Base-by-base conservation (phyloP, 2,888 invertebrate species). In the Schizotus pectinicornis region DNA sequence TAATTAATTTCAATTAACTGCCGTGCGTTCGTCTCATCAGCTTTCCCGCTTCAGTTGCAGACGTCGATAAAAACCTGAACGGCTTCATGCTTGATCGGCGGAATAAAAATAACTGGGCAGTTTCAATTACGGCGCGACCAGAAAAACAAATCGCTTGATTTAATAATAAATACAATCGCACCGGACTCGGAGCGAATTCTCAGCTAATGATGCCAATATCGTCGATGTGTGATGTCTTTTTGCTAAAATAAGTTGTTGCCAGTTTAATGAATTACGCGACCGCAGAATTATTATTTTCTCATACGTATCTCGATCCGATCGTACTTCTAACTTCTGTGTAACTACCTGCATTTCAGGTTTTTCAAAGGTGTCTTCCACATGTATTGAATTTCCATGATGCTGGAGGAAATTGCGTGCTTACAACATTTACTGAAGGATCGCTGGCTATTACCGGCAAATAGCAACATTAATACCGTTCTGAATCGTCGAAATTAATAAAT, bases 361-460 rank as follows among this genome's bases (percentile, higher is more conserved):
- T 70, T 67, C 43, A 85, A 89, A 0, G 88, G 85, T 72, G 89
- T 89, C 6, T 79, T 88, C 8, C 80, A 80, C 3, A 47, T 47
- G 13, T 47, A 47, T 47, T 30, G 54, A 9, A 47, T 47, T 47
- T 41, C 39, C 54, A 46, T 34, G 47, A 42, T 33, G 45, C 33
- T 53, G 22, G 22, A 50, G 41, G 50, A 50, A 50, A 39, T 53
- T 53, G 43, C 46, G 38, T 53, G 53, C 53, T 38, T 53, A 46
- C 36, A 53, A 8, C 49, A 32, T 49, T 49, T 31, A 49, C 39
- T 33, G 31, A 39, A 43, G 31, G 37, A 53, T 45, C 7, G 37
- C 38, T 7, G 22, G 46, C 31, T 46, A 45, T 52, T 52, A 56
- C 32, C 13, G 38, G 38, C 35, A 46, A 47, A 22, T 37, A 22